Base-by-base conservation (phyloP, 1,140 invertebrate genomes). In the Kradibia gibbosae region DNA sequence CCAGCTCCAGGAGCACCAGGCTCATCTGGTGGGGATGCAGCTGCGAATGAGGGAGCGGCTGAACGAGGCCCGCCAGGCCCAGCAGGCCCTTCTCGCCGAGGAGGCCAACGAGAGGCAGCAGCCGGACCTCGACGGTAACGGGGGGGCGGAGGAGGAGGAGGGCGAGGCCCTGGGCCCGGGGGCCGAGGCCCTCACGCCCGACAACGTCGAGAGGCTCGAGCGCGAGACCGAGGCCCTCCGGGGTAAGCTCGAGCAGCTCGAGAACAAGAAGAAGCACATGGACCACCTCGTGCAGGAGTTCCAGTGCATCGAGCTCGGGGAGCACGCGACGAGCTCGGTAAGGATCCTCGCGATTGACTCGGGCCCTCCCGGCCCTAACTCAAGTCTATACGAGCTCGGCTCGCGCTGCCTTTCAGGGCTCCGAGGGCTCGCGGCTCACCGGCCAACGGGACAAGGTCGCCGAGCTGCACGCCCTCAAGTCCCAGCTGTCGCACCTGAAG, bases 211-310 rank as follows among this genome's bases (percentile, higher is more conserved):
- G 10, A 85, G 88, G 55, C 83, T 91, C 4, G 87, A 89, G 75
- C 84, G 87, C 0, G 88, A 90, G 82, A 90, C 90, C 53, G 85
- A 85, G 8, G 87, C 74, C 0, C 73, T 92, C 3, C 83, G 87
- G 50, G 86, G 84, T 36, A 92, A 91, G 84, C 84, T 92, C 8
- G 87, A 86, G 11, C 86, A 89, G 55, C 84, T 91, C 8, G 89
- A 91, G 78, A 86, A 84, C 48, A 92, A 91, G 34, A 91, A 92
- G 65, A 87, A 87, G 65, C 88, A 88, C 42, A 91, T 92, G 89
- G 90, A 91, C 81, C 88, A 89, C 34, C 83, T 92, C 36, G 86
- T 91, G 42, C 86, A 89, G n/a, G 90, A 91, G 79, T 81, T 91
- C 1, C 89, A 91, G 72, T 85, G 86, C 10, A 85, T 86, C 42